A percentile compares a stretch with the other conserved stretches of the same genome.
Evolutionary conservation across 2,113 vertebrate species (phyloP).

Genomic region (Zosterops pallidus): DNA sequence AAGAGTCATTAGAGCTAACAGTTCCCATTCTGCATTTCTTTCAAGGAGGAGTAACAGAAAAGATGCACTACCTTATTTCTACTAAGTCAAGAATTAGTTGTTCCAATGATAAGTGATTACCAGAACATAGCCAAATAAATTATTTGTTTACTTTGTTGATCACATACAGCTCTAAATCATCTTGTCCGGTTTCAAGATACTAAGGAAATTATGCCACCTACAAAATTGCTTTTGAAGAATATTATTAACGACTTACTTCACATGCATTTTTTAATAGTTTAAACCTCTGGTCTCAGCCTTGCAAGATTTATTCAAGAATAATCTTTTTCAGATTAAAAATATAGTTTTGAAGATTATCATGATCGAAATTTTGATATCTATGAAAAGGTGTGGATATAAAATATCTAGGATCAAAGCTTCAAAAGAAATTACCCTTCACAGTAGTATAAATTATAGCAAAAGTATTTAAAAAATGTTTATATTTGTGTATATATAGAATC

Average conservation of each 20-base stretch:
- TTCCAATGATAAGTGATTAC: slow-evolving; percentile 37
- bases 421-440: background rate
- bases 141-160: slow-evolving; percentile 28
- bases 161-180: slow-evolving; percentile 3
- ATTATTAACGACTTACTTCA: background rate
- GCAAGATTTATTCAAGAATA: background rate
- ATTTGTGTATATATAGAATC: background rate
- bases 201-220: background rate
- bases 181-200: background rate
- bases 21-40: slow-evolving; percentile 48
- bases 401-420: background rate
- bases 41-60: slow-evolving; percentile 24
- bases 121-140: slow-evolving; percentile 10
- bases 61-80: slow-evolving; percentile 28
- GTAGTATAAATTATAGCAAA: background rate
- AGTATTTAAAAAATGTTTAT: background rate
- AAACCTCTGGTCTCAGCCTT: background rate
- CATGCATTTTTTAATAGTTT: background rate
- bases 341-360: background rate
- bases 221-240: background rate
- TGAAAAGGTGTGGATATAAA: background rate
- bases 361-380: background rate
- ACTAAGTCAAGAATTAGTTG: slow-evolving; percentile 46
- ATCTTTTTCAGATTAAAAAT: background rate
- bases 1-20: slow-evolving; percentile 44